Conservation (phyloP, 1,140 invertebrate species). For the Dreissena rostriformis region DNA sequence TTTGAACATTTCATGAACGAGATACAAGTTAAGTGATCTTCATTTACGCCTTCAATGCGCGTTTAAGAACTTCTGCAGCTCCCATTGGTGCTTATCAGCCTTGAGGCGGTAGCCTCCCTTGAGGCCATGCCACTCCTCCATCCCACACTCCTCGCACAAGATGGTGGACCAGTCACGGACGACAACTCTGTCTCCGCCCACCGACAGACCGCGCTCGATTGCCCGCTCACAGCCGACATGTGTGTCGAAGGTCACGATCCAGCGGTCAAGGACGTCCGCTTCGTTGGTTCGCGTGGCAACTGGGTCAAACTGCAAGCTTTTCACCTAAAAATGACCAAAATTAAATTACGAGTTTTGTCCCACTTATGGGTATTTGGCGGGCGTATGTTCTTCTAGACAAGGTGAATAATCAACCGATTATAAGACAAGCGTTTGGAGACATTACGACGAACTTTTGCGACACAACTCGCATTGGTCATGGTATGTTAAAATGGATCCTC, state of each 20-base stretch:
- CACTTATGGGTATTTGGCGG: no score
- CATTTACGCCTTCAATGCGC: not conserved
- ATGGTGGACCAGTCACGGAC: slow-evolving; percentile 37
- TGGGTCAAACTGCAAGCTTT: slow-evolving; percentile 38
- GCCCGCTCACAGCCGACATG: not conserved
- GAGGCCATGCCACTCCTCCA: slow-evolving; percentile 20
- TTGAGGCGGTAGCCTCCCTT: slow-evolving; percentile 2
- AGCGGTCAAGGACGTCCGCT: slow-evolving; percentile 8
- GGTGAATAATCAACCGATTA: no score
- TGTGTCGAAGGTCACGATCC: slow-evolving; percentile 33
- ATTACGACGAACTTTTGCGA: not conserved
- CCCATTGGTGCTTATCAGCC: slow-evolving; percentile 4
- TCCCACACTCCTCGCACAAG: slow-evolving; percentile 12
- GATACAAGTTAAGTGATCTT: no score
- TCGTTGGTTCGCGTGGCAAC: slow-evolving; percentile 8
- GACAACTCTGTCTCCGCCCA: slow-evolving; percentile 10
- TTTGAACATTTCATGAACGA: no score
- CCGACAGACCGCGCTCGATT: slow-evolving; percentile 19
- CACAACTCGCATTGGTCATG: no score
- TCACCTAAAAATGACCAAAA: slow-evolving; percentile 18
- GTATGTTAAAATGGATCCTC: no score
- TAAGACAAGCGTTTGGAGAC: not conserved
- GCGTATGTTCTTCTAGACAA: no score
- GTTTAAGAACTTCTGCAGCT: slow-evolving; percentile 28
- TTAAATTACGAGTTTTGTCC: no score